These are phyloP conservation scores for Lagopus muta DNA, from an alignment of 2,113 vertebrate genomes.

Conservation along the genomic window DNA sequence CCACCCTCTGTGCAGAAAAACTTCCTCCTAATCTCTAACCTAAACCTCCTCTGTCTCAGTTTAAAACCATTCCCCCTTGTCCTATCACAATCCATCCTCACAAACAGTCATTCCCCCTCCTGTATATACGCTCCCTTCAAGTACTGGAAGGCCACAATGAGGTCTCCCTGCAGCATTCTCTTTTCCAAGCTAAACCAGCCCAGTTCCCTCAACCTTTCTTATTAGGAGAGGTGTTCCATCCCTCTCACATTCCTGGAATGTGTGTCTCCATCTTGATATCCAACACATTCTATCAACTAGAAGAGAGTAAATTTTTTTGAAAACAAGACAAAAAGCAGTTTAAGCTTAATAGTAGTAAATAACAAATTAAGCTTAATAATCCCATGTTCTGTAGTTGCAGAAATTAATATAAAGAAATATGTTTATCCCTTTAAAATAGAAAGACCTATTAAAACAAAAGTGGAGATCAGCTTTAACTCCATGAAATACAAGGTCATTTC, in stretches of 20 bases:
- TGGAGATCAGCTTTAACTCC: background rate
- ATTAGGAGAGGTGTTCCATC: too few species aligned
- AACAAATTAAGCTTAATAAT: background rate
- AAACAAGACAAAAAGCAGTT: background rate
- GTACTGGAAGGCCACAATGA: too few species aligned
- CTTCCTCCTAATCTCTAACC: too few species aligned
- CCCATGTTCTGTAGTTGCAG: background rate
- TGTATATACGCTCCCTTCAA: too few species aligned
- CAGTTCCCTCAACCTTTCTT: too few species aligned
- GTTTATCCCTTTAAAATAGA: background rate
- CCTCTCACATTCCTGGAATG: background rate
- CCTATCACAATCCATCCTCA: too few species aligned
- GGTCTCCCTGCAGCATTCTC: too few species aligned
- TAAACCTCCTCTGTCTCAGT: too few species aligned
- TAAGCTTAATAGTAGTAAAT: background rate
- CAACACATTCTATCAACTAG: background rate
- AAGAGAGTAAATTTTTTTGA: background rate
- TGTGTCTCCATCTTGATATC: background rate
- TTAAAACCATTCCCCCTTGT: too few species aligned
- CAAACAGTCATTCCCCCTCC: too few species aligned
- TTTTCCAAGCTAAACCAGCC: too few species aligned
- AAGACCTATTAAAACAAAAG: background rate
- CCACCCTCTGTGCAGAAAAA: too few species aligned
- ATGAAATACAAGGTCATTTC: background rate
- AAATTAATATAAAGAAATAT: background rate